Conservation (phyloP, 2,888 invertebrate genomes). For the Strigamia transsilvanica region DNA sequence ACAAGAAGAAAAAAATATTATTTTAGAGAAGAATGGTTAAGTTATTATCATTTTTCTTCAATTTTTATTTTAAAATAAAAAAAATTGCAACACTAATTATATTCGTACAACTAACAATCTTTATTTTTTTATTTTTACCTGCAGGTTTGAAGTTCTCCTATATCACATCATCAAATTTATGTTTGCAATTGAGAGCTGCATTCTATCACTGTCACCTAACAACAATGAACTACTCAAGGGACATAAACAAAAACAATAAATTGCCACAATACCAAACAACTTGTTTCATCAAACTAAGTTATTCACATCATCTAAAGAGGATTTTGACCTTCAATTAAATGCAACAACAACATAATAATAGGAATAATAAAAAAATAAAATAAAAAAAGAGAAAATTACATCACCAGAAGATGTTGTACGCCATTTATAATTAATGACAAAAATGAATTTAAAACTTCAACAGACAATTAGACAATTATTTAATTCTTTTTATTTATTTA, state of each 20-base stretch:
- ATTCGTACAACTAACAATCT: not conserved
- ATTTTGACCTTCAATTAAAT: slow-evolving; percentile 21
- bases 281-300: slow-evolving; percentile 40
- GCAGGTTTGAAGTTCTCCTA: not conserved
- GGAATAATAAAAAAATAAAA: not conserved
- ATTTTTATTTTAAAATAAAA: not conserved
- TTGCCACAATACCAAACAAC: slow-evolving; percentile 15
- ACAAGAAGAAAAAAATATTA: not conserved
- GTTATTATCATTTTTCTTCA: not conserved
- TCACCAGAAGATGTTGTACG: not conserved
- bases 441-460: not conserved
- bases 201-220: slow-evolving; percentile 20
- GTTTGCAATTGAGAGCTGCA: slow-evolving; percentile 20
- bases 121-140: not conserved
- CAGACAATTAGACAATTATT: slow-evolving; percentile 12
- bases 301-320: slow-evolving; percentile 12
- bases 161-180: slow-evolving; percentile 21
- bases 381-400: slow-evolving; percentile 23
- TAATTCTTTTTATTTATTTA: not conserved
- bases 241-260: slow-evolving; percentile 41
- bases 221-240: not conserved
- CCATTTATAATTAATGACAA: not conserved
- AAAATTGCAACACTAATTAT: not conserved
- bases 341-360: slow-evolving; percentile 21
- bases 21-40: not conserved